Evolutionary conservation across 2,113 vertebrate species (phyloP).

Genomic region (Scopus umbretta): DNA sequence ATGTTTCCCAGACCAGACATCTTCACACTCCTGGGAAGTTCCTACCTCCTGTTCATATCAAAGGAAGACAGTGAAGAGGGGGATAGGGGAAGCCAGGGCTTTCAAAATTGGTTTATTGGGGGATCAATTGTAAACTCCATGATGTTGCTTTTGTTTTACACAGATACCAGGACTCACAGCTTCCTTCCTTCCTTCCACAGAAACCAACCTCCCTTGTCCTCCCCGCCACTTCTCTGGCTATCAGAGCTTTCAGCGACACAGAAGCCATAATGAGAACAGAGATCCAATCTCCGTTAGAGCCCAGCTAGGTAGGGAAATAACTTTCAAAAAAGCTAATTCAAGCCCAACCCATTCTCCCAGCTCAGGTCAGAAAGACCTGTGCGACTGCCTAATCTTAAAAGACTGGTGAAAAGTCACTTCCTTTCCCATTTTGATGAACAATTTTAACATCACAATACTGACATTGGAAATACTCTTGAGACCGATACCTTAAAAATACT

Average conservation of each 20-base stretch:
- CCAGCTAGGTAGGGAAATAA: not conserved
- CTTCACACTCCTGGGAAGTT: constrained; percentile 21
- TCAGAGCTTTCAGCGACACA: not conserved
- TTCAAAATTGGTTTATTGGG: constrained; percentile 58
- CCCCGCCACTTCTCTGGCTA: not conserved
- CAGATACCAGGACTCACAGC: not conserved
- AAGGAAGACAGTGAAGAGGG: constrained; percentile 17
- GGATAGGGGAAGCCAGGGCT: not conserved
- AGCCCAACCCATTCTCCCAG: not conserved
- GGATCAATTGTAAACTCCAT: constrained; percentile 4
- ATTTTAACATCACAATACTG: not conserved
- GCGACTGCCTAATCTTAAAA: not conserved
- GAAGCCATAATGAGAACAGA: not conserved
- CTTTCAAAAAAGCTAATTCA: not conserved
- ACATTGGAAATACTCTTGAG: not conserved
- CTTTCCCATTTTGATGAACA: not conserved
- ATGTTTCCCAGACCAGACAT: constrained; percentile 52
- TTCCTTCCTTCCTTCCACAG: not conserved
- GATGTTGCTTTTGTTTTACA: constrained; percentile 40
- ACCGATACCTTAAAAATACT: not conserved
- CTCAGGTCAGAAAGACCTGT: not conserved
- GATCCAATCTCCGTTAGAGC: not conserved
- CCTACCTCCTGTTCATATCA: constrained; percentile 37
- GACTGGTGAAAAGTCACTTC: not conserved
- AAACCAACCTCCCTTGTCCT: not conserved